Evolutionary conservation across 1,140 invertebrate species (phyloP), one percentile per base, ranked within the genome.

Genomic region (Schlechtendalia chinensis): DNA sequence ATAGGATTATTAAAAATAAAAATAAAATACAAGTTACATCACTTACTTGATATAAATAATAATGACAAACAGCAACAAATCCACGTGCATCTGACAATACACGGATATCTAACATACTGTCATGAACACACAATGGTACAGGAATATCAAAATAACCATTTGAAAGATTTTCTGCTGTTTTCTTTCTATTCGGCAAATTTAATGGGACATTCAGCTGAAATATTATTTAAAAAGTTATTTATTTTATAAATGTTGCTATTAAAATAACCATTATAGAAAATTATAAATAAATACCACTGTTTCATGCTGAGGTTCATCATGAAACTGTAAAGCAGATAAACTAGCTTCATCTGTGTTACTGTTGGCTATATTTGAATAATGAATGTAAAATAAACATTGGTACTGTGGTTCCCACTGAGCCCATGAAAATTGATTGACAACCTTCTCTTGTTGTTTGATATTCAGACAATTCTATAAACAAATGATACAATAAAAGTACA

Each of bases 51-150:
- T 94, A 95, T 1, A 94, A 86, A 83, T 94, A 95, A 86, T 95
- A 92, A 86, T 94, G 93, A 83, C 93, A 94, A 63, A 95, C 91
- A 83, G 92, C 93, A 24, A 94, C 89, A 84, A 93, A 88, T 79
- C 93, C 93, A 81, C 89, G 89, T 53, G 90, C 88, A 84, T 91
- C 89, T 32, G 92, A 91, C 61, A 94, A 87, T 63, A 94, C 92
- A 83, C 92, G 90, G 12, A 94, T 87, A 87, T 94, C 93, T 32
- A 94, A 86, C 12, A 92, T 91, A 84, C 92, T 93, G 85, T 94
- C 92, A 84, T 94, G 92, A 29, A 94, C 90, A 75, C 91, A 87
- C 58, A 94, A 85, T 1, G 93, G 93, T 82, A 93, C 90, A 3
- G 91, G 90, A 83, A 92, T 92, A 85, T 93, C 93, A 84, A 93